Base-by-base conservation (phyloP, 2,113 vertebrate genomes). In the Xenopus laevis region DNA sequence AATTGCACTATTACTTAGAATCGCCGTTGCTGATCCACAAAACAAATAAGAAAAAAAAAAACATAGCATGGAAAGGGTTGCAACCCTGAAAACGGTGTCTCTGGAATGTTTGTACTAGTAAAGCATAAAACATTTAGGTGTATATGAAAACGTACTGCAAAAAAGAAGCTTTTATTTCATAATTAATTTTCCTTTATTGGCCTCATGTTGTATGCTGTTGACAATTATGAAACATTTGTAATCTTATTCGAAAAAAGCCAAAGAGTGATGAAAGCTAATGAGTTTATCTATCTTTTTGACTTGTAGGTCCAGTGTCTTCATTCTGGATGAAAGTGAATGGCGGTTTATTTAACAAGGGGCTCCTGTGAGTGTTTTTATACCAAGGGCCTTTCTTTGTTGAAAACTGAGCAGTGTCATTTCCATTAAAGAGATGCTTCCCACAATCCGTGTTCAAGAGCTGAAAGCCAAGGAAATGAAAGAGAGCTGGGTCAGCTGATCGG, bases 291-390 rank as follows among this genome's bases (percentile, higher is more conserved):
- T 79, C 72, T 2, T 17, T 79, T 82, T 81, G 69, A 13, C 67
- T 84, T 86, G 76, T 89, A 94, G 93, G 87, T 88, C 83, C 81
- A 80, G 79, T 81, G 79, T 81, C 80, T 82, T 78, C 68, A 55
- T 82, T 75, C 80, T 79, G 80, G 74, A 83, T 77, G 6, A 72
- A 81, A 77, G 72, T 89, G 88, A 86, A 79, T 40, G 67, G 65
- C 17, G 9, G 23, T 78, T 27, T 44, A 1, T 59, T 3, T 82
- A 79, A 84, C 78, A 83, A 80, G 83, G 82, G 82, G 80, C 81
- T 80, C 83, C 83, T 68, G 84, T 53, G 75, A 79, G 79, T 70
- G 0, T 72, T 78, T 77, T 64, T 4, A 33, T 78, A 71, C 65
- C 0, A 79, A 78, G 20, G 78, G 68, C 73, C 65, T 72, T 15